Base-by-base conservation (phyloP, 2,797 vertebrate genomes). In the Champsocephalus gunnari region DNA sequence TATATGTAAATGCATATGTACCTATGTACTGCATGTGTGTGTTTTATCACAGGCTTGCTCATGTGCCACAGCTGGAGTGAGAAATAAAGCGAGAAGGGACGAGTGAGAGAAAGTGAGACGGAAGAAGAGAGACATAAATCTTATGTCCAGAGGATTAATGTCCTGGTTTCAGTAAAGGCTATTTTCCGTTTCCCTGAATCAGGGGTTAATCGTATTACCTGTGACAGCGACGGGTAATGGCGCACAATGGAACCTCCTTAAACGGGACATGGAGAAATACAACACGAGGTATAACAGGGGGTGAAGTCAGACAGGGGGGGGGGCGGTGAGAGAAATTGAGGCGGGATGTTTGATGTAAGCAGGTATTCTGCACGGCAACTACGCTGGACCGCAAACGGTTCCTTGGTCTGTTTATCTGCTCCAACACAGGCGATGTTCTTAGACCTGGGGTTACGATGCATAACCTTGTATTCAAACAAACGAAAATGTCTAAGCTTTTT, bases 121-220 rank as follows among this genome's bases (percentile, higher is more conserved):
- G 51, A 47, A 13, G 53, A 58, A 77, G 19, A 62, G 59, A 80
- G 59, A 66, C 62, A 75, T 72, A 71, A 66, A 78, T 84, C 72
- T 72, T 45, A 28, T 34, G 50, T 48, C 63, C 55, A 45, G 78
- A 68, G 83, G 79, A 90, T 90, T 81, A 75, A 85, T 85, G 80
- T 80, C 1, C 24, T 34, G 77, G 66, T 80, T 43, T 84, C 55
- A 75, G 77, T 44, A 64, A 49, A 73, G 73, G 71, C 69, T 82
- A 77, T 86, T 85, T 80, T 78, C 81, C 38, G 34, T 57, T 79
- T 66, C 55, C 62, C 66, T 79, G 82, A 89, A 86, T 76, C 60
- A 58, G 61, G 77, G 78, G 87, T 88, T 91, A 90, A 89, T 88
- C 78, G 56, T 49, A 77, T 87, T 82, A 90, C 77, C 83, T 79